These are phyloP conservation scores for Erynnis tages DNA, from an alignment of 2,888 invertebrate species.

Conservation along the genomic window DNA sequence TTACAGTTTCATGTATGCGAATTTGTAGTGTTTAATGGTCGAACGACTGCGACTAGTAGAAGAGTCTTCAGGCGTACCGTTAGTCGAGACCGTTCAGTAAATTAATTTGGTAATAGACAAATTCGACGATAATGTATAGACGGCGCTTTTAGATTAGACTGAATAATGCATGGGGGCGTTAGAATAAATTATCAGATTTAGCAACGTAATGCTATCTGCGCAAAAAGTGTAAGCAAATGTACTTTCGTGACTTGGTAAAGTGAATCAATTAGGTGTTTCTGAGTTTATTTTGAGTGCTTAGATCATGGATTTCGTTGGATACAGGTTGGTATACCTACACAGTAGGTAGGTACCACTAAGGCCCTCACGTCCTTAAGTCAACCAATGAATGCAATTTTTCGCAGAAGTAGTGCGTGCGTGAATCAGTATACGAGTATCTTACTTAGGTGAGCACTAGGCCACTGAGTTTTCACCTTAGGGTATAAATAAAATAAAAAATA, in stretches of 20 bases:
- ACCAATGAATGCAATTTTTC: no score
- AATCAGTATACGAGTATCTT: no score
- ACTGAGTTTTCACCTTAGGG: no score
- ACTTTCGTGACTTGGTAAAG: constrained; percentile 1
- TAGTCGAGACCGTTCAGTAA: constrained; percentile 68
- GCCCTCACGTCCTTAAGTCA: no score
- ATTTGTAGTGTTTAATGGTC: constrained; percentile 36
- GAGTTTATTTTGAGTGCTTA: not conserved
- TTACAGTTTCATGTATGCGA: constrained; percentile 27
- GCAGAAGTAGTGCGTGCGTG: no score
- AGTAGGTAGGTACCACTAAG: not conserved
- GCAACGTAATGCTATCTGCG: not conserved
- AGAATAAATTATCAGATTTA: not conserved
- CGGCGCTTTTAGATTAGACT: constrained; percentile 7
- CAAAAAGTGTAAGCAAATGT: constrained; percentile 4
- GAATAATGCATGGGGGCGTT: not conserved
- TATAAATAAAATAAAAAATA: no score
- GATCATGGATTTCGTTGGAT: no score
- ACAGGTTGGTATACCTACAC: no score
- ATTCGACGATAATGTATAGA: constrained; percentile 17
- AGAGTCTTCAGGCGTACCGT: constrained; percentile 73
- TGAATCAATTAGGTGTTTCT: not conserved
- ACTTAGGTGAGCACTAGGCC: no score
- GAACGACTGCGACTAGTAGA: constrained; percentile 62
- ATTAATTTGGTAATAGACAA: constrained; percentile 61